These are phyloP conservation scores for Eupeodes luniger DNA, from an alignment of 2,888 invertebrate species.

Conservation along the genomic window DNA sequence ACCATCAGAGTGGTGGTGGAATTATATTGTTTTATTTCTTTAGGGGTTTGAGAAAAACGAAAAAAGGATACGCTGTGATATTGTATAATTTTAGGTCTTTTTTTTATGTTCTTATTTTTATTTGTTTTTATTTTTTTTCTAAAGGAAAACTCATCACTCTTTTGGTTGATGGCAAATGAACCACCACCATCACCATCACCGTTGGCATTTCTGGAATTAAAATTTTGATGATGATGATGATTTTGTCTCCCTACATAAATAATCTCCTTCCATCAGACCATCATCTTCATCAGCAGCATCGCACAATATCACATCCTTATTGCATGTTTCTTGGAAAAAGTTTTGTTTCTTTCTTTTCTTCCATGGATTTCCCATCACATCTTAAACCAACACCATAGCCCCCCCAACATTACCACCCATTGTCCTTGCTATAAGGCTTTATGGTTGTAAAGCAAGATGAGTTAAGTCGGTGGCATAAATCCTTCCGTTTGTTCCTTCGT, in stretches of 20 bases:
- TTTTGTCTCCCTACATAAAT: constrained; percentile 3
- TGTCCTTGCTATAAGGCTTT: constrained; percentile 28
- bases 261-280: neutral
- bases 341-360: constrained; percentile 44
- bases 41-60: neutral
- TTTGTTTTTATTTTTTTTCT: constrained; percentile 4
- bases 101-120: constrained; percentile 5
- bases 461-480: constrained; percentile 64
- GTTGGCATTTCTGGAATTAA: constrained; percentile 75
- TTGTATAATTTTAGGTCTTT: neutral
- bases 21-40: constrained; percentile 51
- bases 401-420: neutral
- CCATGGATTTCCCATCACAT: constrained; percentile 46
- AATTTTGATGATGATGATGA: constrained; percentile 66
- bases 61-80: neutral
- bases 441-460: constrained; percentile 39
- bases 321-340: constrained; percentile 60
- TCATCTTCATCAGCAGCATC: neutral
- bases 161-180: constrained; percentile 67
- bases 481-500: constrained; percentile 56
- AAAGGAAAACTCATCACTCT: constrained; percentile 72
- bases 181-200: constrained; percentile 49
- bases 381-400: neutral
- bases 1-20: constrained; percentile 8
- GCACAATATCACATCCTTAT: constrained; percentile 36